These are phyloP conservation scores for Podabrus alpinus DNA, from an alignment of 2,888 invertebrate genomes.

Conservation along the genomic window DNA sequence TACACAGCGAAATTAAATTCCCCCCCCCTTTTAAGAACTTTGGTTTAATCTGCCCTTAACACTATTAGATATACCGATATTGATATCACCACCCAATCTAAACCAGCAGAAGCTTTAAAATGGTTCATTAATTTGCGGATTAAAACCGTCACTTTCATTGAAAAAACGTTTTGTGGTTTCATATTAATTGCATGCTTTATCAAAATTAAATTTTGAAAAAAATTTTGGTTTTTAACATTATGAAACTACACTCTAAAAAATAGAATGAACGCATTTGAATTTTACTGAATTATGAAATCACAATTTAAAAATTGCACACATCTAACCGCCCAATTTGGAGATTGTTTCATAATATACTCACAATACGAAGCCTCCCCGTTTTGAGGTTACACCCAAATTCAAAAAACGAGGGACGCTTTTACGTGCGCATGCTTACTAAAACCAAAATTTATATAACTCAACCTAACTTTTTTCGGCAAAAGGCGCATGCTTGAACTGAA, in stretches of 20 bases:
- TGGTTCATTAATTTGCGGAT: too few species aligned
- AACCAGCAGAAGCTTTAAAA: too few species aligned
- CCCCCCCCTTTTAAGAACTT: too few species aligned
- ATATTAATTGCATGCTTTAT: background rate
- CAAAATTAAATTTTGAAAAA: background rate
- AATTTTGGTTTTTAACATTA: background rate
- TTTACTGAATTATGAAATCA: background rate
- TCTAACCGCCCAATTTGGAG: background rate
- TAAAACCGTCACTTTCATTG: background rate
- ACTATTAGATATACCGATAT: too few species aligned
- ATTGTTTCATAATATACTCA: background rate
- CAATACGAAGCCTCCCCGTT: background rate
- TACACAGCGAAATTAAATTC: too few species aligned
- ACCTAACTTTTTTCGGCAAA: background rate
- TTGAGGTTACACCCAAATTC: background rate
- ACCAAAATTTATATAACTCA: background rate
- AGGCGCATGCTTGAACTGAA: conserved; percentile 16
- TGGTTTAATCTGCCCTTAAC: too few species aligned
- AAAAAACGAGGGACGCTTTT: background rate
- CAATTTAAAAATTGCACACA: background rate
- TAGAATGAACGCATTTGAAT: background rate
- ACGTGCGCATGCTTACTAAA: background rate
- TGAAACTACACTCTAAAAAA: background rate
- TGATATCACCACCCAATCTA: too few species aligned
- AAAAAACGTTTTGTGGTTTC: background rate